phyloP scores from a whole-genome alignment of 2,888 invertebrate species.

The Drosophila austrosaltans region DNA sequence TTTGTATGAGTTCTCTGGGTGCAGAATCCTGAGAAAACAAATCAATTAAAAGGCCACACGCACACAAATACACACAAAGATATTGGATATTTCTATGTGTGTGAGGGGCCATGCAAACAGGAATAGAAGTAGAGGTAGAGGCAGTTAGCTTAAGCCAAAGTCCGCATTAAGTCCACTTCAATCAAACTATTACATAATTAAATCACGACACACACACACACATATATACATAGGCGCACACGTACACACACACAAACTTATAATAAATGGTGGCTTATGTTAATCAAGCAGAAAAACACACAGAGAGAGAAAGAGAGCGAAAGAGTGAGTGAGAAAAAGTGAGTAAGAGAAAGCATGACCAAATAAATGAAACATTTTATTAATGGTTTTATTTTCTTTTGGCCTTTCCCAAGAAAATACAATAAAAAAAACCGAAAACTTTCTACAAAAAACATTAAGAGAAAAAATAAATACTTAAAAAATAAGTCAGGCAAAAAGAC shows the following conservation, averaged over 20 bases:
- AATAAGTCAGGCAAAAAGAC: constrained; percentile 42
- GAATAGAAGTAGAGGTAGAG: constrained; percentile 6
- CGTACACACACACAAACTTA: constrained; percentile 41
- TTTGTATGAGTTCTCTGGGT: not conserved
- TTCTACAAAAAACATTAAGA: constrained; percentile 34
- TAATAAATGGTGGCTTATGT: constrained; percentile 79
- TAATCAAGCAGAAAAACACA: constrained; percentile 74
- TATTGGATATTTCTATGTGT: not conserved
- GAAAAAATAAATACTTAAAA: constrained; percentile 51
- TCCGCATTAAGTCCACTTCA: constrained; percentile 69
- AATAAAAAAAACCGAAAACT: constrained; percentile 34
- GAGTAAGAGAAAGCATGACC: constrained; percentile 44
- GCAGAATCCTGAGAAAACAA: constrained; percentile 52
- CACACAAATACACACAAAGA: constrained; percentile 23
- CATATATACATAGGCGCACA: constrained; percentile 37
- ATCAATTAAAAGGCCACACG: constrained; percentile 69
- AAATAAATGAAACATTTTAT: constrained; percentile 73
- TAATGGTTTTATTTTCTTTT: constrained; percentile 63
- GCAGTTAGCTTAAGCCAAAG: constrained; percentile 59
- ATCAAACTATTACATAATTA: constrained; percentile 79
- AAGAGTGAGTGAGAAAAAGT: constrained; percentile 66
- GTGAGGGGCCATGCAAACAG: constrained; percentile 2
- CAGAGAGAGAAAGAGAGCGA: constrained; percentile 45
- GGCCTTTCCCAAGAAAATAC: constrained; percentile 15
- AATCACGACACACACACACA: constrained; percentile 59